Base-by-base conservation (phyloP, 30 jellyfish, hydroid and myxozoan genomes). In the Rhopilema esculentum region DNA sequence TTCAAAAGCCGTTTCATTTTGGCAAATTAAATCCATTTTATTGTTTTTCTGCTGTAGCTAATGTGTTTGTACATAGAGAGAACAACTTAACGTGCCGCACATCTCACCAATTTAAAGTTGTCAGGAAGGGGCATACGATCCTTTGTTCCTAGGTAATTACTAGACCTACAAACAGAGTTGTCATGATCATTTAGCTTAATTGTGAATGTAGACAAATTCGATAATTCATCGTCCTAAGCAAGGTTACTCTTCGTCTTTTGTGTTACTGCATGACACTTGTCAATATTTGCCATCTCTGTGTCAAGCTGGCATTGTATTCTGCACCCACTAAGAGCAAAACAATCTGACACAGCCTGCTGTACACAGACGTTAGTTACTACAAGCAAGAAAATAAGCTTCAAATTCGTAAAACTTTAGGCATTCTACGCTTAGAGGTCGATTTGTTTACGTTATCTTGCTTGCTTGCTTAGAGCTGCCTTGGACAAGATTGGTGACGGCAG, bases 271-370 rank as follows among this genome's bases (percentile, higher is more conserved):
- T 21, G 71, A 23, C 68, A 26, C 29, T 40, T 61, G 88, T 21
- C 78, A 78, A 78, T 78, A 78, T 78, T 78, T 78, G 70, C 88
- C 26, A 19, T 62, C 29, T 15, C 80, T 61, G 78, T 49, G 29
- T 66, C 33, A 30, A 30, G 29, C 49, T 66, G 16, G 49, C 49
- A 20, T 28, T 53, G 79, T 40, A 12, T 40, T 2, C 9, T 12
- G 57, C 12, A 40, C 57, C 57, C 57, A 40, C 57, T 40, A 40
- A 40, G 57, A 40, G 57, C 57, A 40, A 40, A 40, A 12, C 57
- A 40, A 40, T 40, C 57, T 40, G 6, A 2, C 57, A 40, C 57
- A 40, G 57, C 57, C 57, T 40, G 57, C 9, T 40, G 57, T 40
- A 40, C 57, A 40, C 57, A 40, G 12, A 6, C 6, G 57, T n/a